Evolutionary conservation across 2,797 vertebrate genomes (phyloP).

Genomic region (Brachymystax lenok): DNA sequence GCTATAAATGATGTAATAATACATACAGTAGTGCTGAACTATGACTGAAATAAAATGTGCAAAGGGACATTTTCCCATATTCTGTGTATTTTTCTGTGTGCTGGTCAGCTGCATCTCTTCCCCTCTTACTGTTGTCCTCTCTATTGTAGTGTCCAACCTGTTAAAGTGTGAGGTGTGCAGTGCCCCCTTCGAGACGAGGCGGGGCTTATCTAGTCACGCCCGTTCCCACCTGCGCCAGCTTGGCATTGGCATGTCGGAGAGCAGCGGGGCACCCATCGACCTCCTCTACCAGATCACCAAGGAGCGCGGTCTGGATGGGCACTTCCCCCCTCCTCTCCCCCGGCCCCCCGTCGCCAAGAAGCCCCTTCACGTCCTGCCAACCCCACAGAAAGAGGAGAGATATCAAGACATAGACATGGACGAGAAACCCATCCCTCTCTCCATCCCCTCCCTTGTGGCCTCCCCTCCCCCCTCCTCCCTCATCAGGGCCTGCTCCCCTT

Average conservation of each 20-base stretch:
- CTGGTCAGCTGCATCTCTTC: background rate
- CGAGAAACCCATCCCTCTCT: conserved; percentile 65
- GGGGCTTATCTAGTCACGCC: conserved; percentile 88
- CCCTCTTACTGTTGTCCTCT: background rate
- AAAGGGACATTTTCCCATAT: background rate
- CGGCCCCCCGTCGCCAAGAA: conserved; percentile 68
- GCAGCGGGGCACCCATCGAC: conserved; percentile 86
- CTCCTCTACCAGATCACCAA: conserved; percentile 88
- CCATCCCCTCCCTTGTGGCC: conserved; percentile 65
- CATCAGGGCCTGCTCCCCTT: conserved; percentile 68
- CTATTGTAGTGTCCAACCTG: conserved; percentile 2
- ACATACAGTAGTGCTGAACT: background rate
- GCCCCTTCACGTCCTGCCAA: conserved; percentile 16
- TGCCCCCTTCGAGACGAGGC: conserved; percentile 85
- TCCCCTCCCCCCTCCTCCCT: conserved; percentile 61
- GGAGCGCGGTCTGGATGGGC: conserved; percentile 72
- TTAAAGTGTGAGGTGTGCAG: conserved; percentile 87
- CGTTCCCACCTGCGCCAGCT: conserved; percentile 91
- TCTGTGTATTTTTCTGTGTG: background rate
- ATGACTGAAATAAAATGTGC: background rate
- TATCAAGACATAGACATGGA: conserved; percentile 71
- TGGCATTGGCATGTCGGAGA: conserved; percentile 85
- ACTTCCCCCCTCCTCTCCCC: conserved; percentile 36
- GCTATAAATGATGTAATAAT: background rate
- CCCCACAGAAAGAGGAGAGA: conserved; percentile 54